Conservation (phyloP, 2,797 vertebrate species). For the Lacerta bilineata region DNA sequence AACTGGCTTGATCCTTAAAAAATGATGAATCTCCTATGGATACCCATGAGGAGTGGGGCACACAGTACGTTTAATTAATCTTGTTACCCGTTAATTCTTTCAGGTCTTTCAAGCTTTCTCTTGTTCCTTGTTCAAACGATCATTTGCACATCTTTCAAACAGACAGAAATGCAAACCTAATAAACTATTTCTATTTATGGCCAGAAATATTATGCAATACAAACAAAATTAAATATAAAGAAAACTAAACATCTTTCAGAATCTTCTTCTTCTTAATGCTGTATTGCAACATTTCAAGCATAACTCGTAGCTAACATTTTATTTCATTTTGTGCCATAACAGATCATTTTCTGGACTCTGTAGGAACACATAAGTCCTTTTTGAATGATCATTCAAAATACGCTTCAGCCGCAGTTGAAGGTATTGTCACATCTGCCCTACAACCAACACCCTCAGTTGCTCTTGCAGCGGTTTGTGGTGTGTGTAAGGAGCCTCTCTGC, state of each 20-base stretch:
- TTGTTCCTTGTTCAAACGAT: conserved; percentile 71
- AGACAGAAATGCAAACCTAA: conserved; percentile 60
- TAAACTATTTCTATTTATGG: conserved; percentile 25
- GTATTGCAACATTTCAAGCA: background rate
- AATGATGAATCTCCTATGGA: conserved; percentile 10
- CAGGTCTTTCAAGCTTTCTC: too few relatives aligned
- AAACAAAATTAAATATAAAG: background rate
- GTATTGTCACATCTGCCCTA: too few relatives aligned
- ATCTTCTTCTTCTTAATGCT: too few relatives aligned
- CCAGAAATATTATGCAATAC: conserved; percentile 8
- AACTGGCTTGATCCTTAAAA: conserved; percentile 27
- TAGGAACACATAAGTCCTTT: conserved; percentile 54
- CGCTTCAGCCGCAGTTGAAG: too few relatives aligned
- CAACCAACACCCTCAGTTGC: background rate
- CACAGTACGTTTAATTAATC: conserved; percentile 31
- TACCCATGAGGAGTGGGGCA: background rate
- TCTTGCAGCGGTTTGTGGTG: too few relatives aligned
- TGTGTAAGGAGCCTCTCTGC: too few relatives aligned
- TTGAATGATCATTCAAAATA: conserved; percentile 12
- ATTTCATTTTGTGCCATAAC: background rate
- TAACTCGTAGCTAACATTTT: background rate
- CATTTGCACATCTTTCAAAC: conserved; percentile 64
- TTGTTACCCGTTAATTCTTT: conserved; percentile 54
- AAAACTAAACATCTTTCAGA: too few relatives aligned
- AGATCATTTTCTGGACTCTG: too few relatives aligned